Evolutionary conservation across 1,140 invertebrate species (phyloP), one percentile per base, ranked within the genome.

Genomic region (Tribolium madens): DNA sequence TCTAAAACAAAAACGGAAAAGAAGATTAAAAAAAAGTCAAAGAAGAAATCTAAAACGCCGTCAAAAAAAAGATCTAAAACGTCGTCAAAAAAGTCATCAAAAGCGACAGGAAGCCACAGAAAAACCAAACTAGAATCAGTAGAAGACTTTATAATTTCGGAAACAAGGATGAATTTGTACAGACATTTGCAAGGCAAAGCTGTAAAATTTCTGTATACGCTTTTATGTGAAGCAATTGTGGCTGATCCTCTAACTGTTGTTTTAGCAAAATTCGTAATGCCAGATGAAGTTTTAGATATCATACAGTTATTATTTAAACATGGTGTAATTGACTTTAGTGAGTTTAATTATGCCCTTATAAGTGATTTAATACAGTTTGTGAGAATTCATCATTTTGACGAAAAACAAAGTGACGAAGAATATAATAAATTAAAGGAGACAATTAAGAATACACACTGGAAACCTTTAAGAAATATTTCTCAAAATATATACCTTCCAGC

Each of bases 201-300:
- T 7, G 74, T 77, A 3, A 53, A 78, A 42, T 64, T 76, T n/a
- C 52, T 84, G 4, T 79, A 78, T 48, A 18, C 70, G n/a, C 76
- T 80, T 48, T 31, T 72, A 7, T 52, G 76, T 18, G 68, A 78
- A 50, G 69, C 68, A 53, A 13, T 52, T 33, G 21, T 79, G 3
- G 71, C 79, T 18, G 48, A 78, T 36, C 68, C 76, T 14, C 17
- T 80, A 10, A 60, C 79, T 12, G 17, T 46, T 7, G 57, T 71
- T 36, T 36, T 82, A 13, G 69, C 74, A 12, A 74, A 75, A 71
- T 82, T 78, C 76, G 52, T 84, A 4, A 76, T 76, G 1, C 48
- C 77, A n/a, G 13, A 76, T 6, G 71, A 77, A 4, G 64, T 60
- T 13, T 1, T 79, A 21, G 36, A 76, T 1, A 75, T 78, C 33